These are phyloP conservation scores for Empis stercorea DNA, from an alignment of 2,888 invertebrate species.

Conservation along the genomic window DNA sequence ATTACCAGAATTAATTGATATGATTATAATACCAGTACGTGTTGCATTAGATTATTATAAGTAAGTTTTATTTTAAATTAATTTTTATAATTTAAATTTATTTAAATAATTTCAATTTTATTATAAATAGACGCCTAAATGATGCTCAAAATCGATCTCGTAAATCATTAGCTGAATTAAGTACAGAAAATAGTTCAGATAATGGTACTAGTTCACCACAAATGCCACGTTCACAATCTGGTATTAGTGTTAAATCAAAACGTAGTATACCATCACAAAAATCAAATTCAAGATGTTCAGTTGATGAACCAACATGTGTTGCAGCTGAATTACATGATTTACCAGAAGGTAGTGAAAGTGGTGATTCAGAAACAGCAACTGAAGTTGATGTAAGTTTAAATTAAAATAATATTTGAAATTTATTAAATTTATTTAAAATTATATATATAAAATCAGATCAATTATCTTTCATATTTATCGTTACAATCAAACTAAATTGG, in stretches of 20 bases:
- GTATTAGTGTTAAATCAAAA: conserved; percentile 41
- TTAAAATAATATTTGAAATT: no score
- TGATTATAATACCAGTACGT: conserved; percentile 36
- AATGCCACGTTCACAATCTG: conserved; percentile 39
- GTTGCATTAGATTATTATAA: conserved; percentile 36
- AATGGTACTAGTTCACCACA: conserved; percentile 32
- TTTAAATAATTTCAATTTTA: neutral
- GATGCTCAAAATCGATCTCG: conserved; percentile 35
- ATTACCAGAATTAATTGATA: conserved; percentile 55
- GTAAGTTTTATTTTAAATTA: conserved; percentile 17
- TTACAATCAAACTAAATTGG: no score
- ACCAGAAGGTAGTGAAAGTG: conserved; percentile 45
- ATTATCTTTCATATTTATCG: no score
- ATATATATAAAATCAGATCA: no score
- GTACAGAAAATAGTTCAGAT: conserved; percentile 16
- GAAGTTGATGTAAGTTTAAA: conserved; percentile 50
- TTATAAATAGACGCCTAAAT: conserved; percentile 29
- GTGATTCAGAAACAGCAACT: conserved; percentile 53
- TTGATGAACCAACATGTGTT: conserved; percentile 37
- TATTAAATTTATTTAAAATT: no score
- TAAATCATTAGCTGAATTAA: conserved; percentile 32
- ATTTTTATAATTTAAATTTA: neutral
- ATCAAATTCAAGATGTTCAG: conserved; percentile 41
- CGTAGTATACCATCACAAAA: conserved; percentile 40
- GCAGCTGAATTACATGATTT: conserved; percentile 41